These are phyloP conservation scores for Trachops cirrhosus DNA, from an alignment of 2,797 vertebrate species.

Conservation along the genomic window DNA sequence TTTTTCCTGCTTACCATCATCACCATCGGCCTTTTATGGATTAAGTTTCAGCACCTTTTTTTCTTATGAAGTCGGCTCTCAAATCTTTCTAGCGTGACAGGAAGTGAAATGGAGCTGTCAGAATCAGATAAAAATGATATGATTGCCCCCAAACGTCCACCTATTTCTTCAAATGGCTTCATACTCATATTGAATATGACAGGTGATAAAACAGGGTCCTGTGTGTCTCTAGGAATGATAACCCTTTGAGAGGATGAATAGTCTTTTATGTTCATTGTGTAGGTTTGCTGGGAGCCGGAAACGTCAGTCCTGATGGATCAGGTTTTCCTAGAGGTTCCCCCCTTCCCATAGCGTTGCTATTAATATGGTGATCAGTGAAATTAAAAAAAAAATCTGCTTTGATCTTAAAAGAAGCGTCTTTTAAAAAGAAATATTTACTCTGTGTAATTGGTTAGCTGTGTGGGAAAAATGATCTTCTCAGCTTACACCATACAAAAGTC, in stretches of 20 bases:
- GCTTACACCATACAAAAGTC: slow-evolving; percentile 36
- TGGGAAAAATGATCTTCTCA: slow-evolving; percentile 60
- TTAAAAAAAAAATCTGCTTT: not conserved
- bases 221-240: not conserved
- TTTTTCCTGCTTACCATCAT: not conserved
- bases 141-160: not conserved
- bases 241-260: not conserved
- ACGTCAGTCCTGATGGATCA: not conserved
- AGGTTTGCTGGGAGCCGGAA: not conserved
- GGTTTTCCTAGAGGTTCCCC: not conserved
- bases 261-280: not conserved
- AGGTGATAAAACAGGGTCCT: slow-evolving; percentile 4
- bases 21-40: not conserved
- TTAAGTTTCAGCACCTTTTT: not conserved
- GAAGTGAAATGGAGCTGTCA: slow-evolving; percentile 36
- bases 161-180: slow-evolving; percentile 26
- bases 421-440: slow-evolving; percentile 51
- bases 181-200: slow-evolving; percentile 20
- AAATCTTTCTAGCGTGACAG: not conserved
- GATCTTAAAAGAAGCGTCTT: slow-evolving; percentile 55
- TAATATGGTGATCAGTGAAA: slow-evolving; percentile 27
- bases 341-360: not conserved
- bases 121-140: slow-evolving; percentile 2
- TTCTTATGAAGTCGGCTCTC: slow-evolving; percentile 24
- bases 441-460: slow-evolving; percentile 59